Conservation (phyloP, 2,888 invertebrate genomes). For the Alcis repandata region DNA sequence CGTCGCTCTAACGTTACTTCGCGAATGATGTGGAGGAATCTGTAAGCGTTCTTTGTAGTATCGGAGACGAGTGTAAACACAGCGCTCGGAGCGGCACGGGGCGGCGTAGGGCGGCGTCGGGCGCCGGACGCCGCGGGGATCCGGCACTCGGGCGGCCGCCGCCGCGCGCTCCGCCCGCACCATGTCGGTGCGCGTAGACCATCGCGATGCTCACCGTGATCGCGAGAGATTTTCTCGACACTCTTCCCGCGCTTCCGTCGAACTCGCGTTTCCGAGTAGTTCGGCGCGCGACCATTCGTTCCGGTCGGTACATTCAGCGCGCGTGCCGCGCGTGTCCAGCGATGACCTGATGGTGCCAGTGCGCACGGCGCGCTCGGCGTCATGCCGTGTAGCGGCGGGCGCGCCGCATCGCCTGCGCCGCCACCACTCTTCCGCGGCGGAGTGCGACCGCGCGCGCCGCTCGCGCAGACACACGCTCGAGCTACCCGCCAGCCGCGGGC, state of each 20-base stretch:
- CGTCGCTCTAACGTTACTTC: slow-evolving; percentile 66
- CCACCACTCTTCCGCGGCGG: slow-evolving; percentile 82
- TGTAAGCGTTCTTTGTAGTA: slow-evolving; percentile 77
- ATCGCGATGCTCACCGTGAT: slow-evolving; percentile 80
- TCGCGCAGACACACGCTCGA: slow-evolving; percentile 80
- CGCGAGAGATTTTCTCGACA: slow-evolving; percentile 83
- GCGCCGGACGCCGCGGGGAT: slow-evolving; percentile 54
- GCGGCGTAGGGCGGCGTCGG: slow-evolving; percentile 48
- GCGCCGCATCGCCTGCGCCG: slow-evolving; percentile 81
- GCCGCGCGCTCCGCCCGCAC: slow-evolving; percentile 83
- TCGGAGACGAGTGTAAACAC: slow-evolving; percentile 80
- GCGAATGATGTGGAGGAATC: slow-evolving; percentile 68
- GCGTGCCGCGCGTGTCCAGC: slow-evolving; percentile 79
- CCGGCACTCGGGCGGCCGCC: slow-evolving; percentile 82
- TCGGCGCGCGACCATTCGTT: slow-evolving; percentile 80
- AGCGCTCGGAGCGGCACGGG: slow-evolving; percentile 63
- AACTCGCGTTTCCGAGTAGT: slow-evolving; percentile 76
- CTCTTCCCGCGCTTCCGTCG: slow-evolving; percentile 83
- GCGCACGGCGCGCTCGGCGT: slow-evolving; percentile 81
- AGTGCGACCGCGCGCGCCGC: slow-evolving; percentile 81
- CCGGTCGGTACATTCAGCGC: slow-evolving; percentile 81
- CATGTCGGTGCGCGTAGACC: slow-evolving; percentile 83
- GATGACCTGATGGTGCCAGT: slow-evolving; percentile 82
- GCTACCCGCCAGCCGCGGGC: slow-evolving; percentile 78
- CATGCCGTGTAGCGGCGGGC: slow-evolving; percentile 79